Evolutionary conservation across 2,797 vertebrate species (phyloP), one percentile per base, ranked within the genome.

Genomic region (Otus scops): DNA sequence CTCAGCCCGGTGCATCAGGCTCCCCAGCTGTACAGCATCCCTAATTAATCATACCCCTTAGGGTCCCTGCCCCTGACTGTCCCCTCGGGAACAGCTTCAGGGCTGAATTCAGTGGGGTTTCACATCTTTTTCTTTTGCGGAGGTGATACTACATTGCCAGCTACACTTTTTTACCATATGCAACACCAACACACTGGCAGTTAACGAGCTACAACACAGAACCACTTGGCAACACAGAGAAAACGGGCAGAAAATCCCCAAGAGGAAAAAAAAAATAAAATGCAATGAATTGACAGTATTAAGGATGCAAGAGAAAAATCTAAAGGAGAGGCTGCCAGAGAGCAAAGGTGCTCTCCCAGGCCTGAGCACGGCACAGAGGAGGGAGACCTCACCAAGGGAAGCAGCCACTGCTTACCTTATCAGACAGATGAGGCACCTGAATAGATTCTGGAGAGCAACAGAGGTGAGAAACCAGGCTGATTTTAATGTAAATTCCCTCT

Each of bases 141-240:
- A 97, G 93, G 95, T 96, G 96, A 95, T 97, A 97, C 95, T 95
- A 96, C 81, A 1, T 85, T 95, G 93, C 93, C 88, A 95, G 81
- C 86, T 97, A 95, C 12, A 7, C 86, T 95, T 96, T 93, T 96
- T 95, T 95, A 95, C 90, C 94, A 94, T 92, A 95, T 95, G 94
- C 86, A 95, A 95, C 93, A 95, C 92, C 94, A 96, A 96, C 92
- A 95, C 93, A 39, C 95, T 97, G 94, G 86, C 86, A 91, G 94
- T 87, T 96, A 95, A 94, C 90, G 38, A 95, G 96, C 95, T 97
- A 97, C 93, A 96, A 96, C 96, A 95, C 88, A 97, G 92, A 96
- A 93, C 93, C 83, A 87, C 92, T 95, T 96, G 94, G 95, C 95
- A 97, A 93, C 94, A 84, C 51, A 70, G 78, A 89, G 83, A 93